A percentile compares a stretch with the other conserved stretches of the same genome.
These are phyloP conservation scores for Geotrypetes seraphini DNA, from an alignment of 2,797 vertebrate genomes.

Conservation along the genomic window DNA sequence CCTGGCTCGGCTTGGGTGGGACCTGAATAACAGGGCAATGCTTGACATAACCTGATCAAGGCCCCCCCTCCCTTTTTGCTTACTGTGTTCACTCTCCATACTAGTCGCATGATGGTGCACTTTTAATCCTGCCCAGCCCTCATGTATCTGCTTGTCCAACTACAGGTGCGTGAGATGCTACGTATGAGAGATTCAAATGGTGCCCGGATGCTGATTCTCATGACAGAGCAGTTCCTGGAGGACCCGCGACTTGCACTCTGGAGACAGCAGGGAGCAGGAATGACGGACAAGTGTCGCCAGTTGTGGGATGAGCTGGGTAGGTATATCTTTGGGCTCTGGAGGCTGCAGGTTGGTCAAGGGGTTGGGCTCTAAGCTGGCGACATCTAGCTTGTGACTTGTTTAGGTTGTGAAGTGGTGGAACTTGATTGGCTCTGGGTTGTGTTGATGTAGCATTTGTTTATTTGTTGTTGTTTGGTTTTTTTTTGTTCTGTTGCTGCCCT, in stretches of 20 bases:
- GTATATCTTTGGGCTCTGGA: neutral
- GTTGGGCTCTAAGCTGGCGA: too few relatives aligned
- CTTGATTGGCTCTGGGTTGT: too few relatives aligned
- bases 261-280: slow-evolving; percentile 47
- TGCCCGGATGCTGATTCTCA: slow-evolving; percentile 48
- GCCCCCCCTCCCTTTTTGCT: too few relatives aligned
- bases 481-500: neutral
- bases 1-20: accelerated
- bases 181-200: slow-evolving; percentile 50
- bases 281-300: slow-evolving; percentile 51
- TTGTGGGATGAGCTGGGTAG: slow-evolving; percentile 54
- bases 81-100: too few relatives aligned
- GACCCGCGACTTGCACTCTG: slow-evolving; percentile 45
- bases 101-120: neutral
- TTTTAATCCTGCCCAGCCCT: neutral
- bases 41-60: too few relatives aligned
- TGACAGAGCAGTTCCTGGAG: slow-evolving; percentile 51
- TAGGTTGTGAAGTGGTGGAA: too few relatives aligned
- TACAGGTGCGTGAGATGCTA: slow-evolving; percentile 53
- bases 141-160: neutral
- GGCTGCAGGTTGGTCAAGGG: too few relatives aligned
- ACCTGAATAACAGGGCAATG: too few relatives aligned
- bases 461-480: neutral
- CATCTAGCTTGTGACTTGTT: too few relatives aligned
- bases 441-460: neutral